Evolutionary conservation across 2,797 vertebrate species (phyloP).

Genomic region (Phoxinus dragarum): DNA sequence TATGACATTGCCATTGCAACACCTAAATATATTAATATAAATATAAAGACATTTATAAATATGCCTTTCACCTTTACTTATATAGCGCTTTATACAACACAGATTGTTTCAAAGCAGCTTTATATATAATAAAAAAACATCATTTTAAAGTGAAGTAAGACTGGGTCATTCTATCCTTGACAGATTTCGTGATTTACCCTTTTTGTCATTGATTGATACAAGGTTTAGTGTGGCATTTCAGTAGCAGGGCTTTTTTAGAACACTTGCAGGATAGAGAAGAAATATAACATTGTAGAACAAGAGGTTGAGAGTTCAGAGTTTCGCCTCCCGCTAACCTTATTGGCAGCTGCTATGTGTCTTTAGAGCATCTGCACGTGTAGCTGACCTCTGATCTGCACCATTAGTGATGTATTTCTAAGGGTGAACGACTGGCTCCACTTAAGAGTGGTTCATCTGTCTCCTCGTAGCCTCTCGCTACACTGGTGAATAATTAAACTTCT

Average conservation of each 20-base stretch:
- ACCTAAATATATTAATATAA: not conserved
- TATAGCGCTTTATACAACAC: no score
- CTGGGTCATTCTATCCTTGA: not conserved
- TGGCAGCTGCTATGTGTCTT: not conserved
- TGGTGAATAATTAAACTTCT: slow-evolving; percentile 76
- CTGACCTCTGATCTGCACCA: slow-evolving; percentile 55
- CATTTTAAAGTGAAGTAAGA: not conserved
- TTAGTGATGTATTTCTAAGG: slow-evolving; percentile 6
- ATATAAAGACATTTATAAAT: not conserved
- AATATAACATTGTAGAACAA: not conserved
- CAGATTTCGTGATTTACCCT: not conserved
- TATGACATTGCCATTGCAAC: not conserved
- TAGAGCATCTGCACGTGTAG: slow-evolving; percentile 10
- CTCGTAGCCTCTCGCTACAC: slow-evolving; percentile 34
- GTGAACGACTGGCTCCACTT: slow-evolving; percentile 44
- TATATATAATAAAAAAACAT: no score
- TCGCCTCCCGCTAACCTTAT: not conserved
- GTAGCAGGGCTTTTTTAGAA: not conserved
- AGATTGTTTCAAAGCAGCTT: no score
- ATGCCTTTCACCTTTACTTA: not conserved
- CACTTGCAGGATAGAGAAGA: not conserved
- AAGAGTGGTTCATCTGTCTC: slow-evolving; percentile 38
- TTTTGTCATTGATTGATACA: not conserved
- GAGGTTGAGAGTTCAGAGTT: not conserved
- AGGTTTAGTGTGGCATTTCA: not conserved